Evolutionary conservation across 92 coral and sea anemone genomes (phyloP), one percentile per base, ranked within the genome.

Genomic region (Palythoa grandis): DNA sequence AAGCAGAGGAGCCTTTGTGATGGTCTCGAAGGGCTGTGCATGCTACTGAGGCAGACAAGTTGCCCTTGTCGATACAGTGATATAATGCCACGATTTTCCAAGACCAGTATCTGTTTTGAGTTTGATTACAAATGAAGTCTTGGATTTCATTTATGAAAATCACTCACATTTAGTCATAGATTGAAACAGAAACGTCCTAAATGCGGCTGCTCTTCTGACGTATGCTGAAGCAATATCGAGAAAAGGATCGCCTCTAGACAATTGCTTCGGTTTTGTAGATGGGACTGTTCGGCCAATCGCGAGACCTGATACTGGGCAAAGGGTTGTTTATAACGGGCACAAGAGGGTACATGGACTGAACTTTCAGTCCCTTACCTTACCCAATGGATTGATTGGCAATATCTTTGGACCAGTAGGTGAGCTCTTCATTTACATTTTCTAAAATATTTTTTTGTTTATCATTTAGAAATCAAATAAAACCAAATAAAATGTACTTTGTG

Each of bases 31-130:
- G 77, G 77, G 12, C 20, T 72, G 56, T 72, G 77, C 77, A 1
- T 72, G 77, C 77, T 72, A 4, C 75, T 70, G 75, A 70, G 24
- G 50, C 43, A 17, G n/a, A 39, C n/a, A 14, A 39, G 47, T 13
- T 72, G 40, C 56, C 77, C 77, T 72, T 72, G 77, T 43, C 52
- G 56, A 72, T 72, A 72, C 77, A 72, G 57, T n/a, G 77, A 72
- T 43, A 40, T 40, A 43, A 72, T 72, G 2, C 56, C 77, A 2
- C 77, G 77, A 72, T n/a, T 72, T 72, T 17, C 53, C 23, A 43
- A 12, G 77, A 6, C 58, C 77, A 43, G 77, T 72, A 39, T 72
- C 56, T 70, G 75, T 70, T 70, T 37, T 70, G 12, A 70, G 75
- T 37, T 39, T 71, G 76, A 71, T 71, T 19, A 73, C 77, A 39